Base-by-base conservation (phyloP, 2,797 vertebrate genomes). In the Macropus fuliginosus region DNA sequence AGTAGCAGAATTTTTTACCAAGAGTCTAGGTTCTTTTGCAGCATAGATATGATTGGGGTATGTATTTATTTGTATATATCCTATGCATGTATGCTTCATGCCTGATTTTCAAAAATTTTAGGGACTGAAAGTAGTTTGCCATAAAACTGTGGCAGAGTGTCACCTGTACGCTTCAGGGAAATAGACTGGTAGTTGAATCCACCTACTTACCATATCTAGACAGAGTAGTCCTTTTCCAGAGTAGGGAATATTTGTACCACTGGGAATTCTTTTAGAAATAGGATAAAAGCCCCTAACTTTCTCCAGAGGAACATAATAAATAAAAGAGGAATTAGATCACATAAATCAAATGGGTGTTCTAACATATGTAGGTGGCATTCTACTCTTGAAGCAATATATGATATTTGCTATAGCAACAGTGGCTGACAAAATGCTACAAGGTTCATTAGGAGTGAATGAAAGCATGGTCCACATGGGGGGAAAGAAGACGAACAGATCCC, bases 271-370 rank as follows among this genome's bases (percentile, higher is more conserved):
- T n/a, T 28, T 27, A 56, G 13, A 34, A 81, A 81, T 50, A 81
- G 66, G 18, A 81, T 46, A 81, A 46, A 93, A 91, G 21, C 56
- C 46, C 8, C 96, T 46, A 93, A 6, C 56, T 91, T 24, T 74
- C 34, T 50, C 93, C 74, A 93, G 54, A 93, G 52, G 97, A 95
- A 89, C 2, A 89, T 93, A 92, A 91, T 56, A 66, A 46, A 52
- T 21, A 89, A 93, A 92, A 55, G 24, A 40, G 18, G 97, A 66
- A 66, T 31, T 87, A 21, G 50, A 91, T 91, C 92, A 91, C 81
- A 93, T 95, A 96, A 96, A 92, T 96, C n/a, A 96, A 95, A 55
- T 95, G 40, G 6, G 0, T 91, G 50, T 92, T 93, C 74, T 87
- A 81, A 40, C 62, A 74, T 40, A 40, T 27, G 50, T 27, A 87